Evolutionary conservation across 2,888 invertebrate species (phyloP).

Genomic region (Dichetophora obliterata): DNA sequence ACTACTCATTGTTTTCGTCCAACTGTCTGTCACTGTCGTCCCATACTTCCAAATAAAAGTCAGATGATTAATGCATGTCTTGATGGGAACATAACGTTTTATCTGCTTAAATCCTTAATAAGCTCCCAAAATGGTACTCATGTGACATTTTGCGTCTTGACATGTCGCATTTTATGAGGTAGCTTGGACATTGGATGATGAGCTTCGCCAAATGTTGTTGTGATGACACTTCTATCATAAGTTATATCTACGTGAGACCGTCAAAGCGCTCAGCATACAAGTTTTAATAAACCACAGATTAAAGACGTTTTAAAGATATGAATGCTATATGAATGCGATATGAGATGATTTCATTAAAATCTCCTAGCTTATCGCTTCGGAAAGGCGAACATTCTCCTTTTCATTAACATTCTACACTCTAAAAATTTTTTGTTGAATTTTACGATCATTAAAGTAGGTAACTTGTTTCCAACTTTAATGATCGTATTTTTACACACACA

Average conservation of each 20-base stretch:
- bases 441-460: no score
- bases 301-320: no score
- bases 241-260: background rate
- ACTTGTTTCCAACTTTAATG: no score
- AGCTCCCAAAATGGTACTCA: slow-evolving; percentile 37
- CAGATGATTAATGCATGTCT: slow-evolving; percentile 43
- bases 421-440: no score
- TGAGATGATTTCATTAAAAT: no score
- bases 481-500: no score
- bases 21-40: slow-evolving; percentile 10
- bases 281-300: background rate
- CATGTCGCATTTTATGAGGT: background rate
- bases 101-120: slow-evolving; percentile 41
- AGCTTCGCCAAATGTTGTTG: background rate
- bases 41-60: slow-evolving; percentile 4
- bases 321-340: no score
- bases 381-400: no score
- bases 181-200: slow-evolving; percentile 16
- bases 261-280: background rate
- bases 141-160: slow-evolving; percentile 14
- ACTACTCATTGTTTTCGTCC: slow-evolving; percentile 10
- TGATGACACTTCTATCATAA: background rate
- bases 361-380: no score
- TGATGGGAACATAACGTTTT: slow-evolving; percentile 36
- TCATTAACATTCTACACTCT: no score